Conservation (phyloP, 2,888 invertebrate species). For the Camponotus fellah region DNA sequence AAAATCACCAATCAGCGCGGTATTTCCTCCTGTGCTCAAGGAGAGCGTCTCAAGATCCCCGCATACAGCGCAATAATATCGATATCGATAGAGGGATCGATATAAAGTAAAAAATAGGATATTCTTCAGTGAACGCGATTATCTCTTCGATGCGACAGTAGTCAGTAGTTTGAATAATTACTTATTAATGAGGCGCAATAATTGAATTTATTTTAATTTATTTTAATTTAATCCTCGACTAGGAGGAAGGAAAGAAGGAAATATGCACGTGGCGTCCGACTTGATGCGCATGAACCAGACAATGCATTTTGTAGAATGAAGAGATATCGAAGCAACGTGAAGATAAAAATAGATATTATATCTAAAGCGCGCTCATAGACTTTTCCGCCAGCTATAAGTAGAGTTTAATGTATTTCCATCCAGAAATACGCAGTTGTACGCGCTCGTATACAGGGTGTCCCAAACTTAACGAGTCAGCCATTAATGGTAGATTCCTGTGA, state of each 20-base stretch:
- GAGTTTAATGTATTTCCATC: not conserved
- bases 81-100: too few relatives aligned
- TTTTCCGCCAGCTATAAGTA: not conserved
- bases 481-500: too few relatives aligned
- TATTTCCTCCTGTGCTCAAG: too few relatives aligned
- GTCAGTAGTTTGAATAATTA: conserved; percentile 1
- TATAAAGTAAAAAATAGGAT: too few relatives aligned
- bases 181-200: not conserved
- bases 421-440: not conserved
- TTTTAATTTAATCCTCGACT: not conserved
- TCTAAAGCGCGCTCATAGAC: conserved; percentile 18
- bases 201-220: not conserved
- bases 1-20: too few relatives aligned
- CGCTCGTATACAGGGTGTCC: not conserved
- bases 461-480: too few relatives aligned
- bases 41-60: too few relatives aligned
- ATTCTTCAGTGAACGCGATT: too few relatives aligned
- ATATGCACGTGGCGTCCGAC: not conserved
- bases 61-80: too few relatives aligned
- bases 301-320: conserved; percentile 10
- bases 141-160: too few relatives aligned
- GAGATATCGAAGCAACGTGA: not conserved
- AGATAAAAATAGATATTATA: not conserved
- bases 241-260: not conserved
- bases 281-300: not conserved